A percentile compares a stretch with the other conserved stretches of the same genome.
phyloP scores from a whole-genome alignment of 2,888 invertebrate species.

The Andrena trimmerana region DNA sequence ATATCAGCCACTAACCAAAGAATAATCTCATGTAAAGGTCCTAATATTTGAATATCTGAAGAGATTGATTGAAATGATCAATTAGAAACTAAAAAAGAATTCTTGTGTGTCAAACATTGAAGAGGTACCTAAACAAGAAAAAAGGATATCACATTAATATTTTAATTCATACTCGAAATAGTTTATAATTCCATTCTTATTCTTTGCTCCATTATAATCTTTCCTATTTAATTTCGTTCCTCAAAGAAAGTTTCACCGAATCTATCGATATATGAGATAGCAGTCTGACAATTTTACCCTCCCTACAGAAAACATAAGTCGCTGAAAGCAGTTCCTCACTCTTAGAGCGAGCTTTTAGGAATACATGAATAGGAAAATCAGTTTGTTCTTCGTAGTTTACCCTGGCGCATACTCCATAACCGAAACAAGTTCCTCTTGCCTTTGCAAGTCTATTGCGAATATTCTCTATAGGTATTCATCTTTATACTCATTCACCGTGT shows the following conservation, averaged over 20 bases:
- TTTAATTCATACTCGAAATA: no score
- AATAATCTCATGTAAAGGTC: no score
- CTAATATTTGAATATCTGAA: no score
- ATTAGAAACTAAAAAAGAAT: no score
- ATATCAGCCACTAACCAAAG: no score
- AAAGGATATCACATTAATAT: no score
- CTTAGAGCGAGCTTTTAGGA: neutral
- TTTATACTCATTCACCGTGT: neutral
- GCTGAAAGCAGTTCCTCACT: neutral
- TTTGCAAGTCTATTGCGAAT: constrained; percentile 9
- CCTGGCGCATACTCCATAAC: neutral
- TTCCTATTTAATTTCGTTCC: no score
- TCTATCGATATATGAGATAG: neutral
- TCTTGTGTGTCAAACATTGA: no score
- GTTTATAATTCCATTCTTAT: no score
- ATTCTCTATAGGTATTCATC: neutral
- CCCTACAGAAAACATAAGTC: neutral
- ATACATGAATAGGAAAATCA: neutral
- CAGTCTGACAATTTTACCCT: neutral
- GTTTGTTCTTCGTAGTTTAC: neutral
- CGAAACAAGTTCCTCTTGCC: neutral
- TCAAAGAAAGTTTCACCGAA: neutral
- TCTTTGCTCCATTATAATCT: no score
- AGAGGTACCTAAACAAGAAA: no score
- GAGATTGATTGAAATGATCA: no score